A percentile compares a stretch with the other conserved stretches of the same genome.
Evolutionary conservation across 1,140 invertebrate genomes (phyloP).

Genomic region (Sarcophaga bullata): DNA sequence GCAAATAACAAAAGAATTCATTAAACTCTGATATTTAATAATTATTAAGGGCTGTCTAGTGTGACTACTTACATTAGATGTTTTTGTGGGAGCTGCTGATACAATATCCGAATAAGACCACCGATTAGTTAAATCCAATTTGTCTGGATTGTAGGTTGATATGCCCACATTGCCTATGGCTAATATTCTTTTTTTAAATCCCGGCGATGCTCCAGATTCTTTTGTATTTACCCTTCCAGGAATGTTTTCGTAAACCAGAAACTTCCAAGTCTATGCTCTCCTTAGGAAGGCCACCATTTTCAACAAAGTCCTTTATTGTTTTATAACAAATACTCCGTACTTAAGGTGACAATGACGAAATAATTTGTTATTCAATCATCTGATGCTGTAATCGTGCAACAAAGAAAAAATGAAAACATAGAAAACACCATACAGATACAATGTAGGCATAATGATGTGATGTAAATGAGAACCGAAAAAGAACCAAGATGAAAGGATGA

Average conservation of each 20-base stretch:
- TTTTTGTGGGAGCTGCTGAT: conserved; percentile 73
- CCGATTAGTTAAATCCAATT: conserved; percentile 93
- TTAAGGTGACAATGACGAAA: neutral
- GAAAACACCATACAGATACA: neutral
- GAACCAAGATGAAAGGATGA: neutral
- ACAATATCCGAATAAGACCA: conserved; percentile 89
- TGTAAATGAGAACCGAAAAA: conserved; percentile 25
- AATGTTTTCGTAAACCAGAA: conserved; percentile 95
- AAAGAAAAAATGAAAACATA: conserved; percentile 1
- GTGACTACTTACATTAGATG: conserved; percentile 55
- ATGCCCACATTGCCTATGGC: conserved; percentile 95
- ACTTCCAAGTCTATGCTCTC: conserved; percentile 92
- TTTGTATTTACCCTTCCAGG: conserved; percentile 98
- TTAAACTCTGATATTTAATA: neutral
- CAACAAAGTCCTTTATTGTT: neutral
- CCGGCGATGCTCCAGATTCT: no score
- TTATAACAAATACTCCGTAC: conserved; percentile 6
- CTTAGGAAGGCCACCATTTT: conserved; percentile 81
- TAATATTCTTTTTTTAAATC: no score
- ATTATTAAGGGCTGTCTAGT: neutral
- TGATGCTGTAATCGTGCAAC: conserved; percentile 29
- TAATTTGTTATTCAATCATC: conserved; percentile 25
- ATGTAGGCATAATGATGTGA: neutral
- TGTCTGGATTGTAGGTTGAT: conserved; percentile 95
- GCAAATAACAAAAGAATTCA: neutral